These are phyloP conservation scores for Drepanosiphum platanoidis DNA, from an alignment of 2,888 invertebrate species.

Conservation along the genomic window DNA sequence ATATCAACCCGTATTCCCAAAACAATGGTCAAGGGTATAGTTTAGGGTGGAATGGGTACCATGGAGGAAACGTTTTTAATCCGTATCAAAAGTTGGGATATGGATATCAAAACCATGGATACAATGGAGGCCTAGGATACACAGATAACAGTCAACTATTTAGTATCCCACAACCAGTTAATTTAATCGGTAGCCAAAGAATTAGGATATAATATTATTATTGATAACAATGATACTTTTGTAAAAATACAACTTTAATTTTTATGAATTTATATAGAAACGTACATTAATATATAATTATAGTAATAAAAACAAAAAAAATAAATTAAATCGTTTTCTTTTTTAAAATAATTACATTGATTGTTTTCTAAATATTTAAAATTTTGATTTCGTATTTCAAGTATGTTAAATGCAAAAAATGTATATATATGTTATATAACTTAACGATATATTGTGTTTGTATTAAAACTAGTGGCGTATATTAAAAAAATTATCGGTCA, in stretches of 20 bases:
- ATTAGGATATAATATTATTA: not conserved
- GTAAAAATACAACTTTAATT: constrained; percentile 17
- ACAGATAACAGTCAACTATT: constrained; percentile 1
- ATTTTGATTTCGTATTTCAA: constrained; percentile 42
- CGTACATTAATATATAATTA: not conserved
- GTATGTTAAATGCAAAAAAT: constrained; percentile 23
- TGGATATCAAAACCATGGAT: not conserved
- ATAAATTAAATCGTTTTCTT: not conserved
- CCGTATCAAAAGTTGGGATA: constrained; percentile 34
- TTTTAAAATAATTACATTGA: not conserved
- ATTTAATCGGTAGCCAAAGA: constrained; percentile 28
- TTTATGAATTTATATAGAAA: not conserved
- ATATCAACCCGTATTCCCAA: not conserved
- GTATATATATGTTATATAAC: not conserved
- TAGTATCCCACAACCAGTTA: constrained; percentile 15
- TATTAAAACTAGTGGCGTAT: not conserved
- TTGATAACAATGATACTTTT: not conserved
- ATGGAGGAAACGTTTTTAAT: constrained; percentile 21
- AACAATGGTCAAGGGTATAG: not conserved
- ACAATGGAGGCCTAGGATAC: constrained; percentile 19
- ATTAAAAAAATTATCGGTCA: not conserved
- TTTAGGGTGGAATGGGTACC: constrained; percentile 20
- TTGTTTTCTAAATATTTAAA: not conserved
- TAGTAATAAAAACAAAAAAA: constrained; percentile 1
- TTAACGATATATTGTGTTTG: not conserved